Evolutionary conservation across 2,888 invertebrate genomes (phyloP).

Genomic region (Spodoptera littoralis): DNA sequence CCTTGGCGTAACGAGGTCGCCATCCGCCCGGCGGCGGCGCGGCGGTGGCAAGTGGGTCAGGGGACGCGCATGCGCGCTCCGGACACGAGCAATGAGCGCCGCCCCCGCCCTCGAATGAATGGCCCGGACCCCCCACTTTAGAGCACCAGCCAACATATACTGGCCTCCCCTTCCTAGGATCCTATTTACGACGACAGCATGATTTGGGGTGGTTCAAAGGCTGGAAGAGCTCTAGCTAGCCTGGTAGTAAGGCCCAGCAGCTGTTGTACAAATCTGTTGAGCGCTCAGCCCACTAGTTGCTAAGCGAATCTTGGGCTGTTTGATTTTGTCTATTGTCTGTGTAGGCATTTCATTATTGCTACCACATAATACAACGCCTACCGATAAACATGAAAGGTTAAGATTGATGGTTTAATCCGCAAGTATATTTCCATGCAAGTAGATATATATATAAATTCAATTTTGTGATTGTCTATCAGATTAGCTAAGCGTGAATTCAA

Average conservation of each 20-base stretch:
- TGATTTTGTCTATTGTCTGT: conserved; percentile 64
- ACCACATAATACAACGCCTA: conserved; percentile 50
- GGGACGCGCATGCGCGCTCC: conserved; percentile 84
- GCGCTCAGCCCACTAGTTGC: conserved; percentile 83
- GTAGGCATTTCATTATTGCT: conserved; percentile 62
- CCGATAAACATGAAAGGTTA: conserved; percentile 34
- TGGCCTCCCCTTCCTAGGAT: conserved; percentile 77
- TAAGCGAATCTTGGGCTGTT: conserved; percentile 76
- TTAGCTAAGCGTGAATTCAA: conserved; percentile 30
- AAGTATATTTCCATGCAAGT: conserved; percentile 24
- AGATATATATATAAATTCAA: conserved; percentile 16
- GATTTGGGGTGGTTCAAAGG: conserved; percentile 59
- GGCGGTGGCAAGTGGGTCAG: conserved; percentile 83
- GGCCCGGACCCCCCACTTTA: conserved; percentile 77
- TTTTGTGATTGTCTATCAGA: conserved; percentile 26
- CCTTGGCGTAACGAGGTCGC: conserved; percentile 83
- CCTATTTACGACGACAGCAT: conserved; percentile 61
- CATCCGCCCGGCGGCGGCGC: conserved; percentile 70
- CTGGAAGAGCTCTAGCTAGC: conserved; percentile 66
- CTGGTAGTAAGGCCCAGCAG: conserved; percentile 71
- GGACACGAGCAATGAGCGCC: conserved; percentile 85
- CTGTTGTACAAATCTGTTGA: conserved; percentile 84
- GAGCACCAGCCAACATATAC: conserved; percentile 63
- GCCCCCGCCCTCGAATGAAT: conserved; percentile 84
- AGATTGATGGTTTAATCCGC: conserved; percentile 27